Percentiles rank a stretch among this genome's conserved stretches.
phyloP scores from a whole-genome alignment of 2,797 vertebrate genomes.

The Sciurus carolinensis region DNA sequence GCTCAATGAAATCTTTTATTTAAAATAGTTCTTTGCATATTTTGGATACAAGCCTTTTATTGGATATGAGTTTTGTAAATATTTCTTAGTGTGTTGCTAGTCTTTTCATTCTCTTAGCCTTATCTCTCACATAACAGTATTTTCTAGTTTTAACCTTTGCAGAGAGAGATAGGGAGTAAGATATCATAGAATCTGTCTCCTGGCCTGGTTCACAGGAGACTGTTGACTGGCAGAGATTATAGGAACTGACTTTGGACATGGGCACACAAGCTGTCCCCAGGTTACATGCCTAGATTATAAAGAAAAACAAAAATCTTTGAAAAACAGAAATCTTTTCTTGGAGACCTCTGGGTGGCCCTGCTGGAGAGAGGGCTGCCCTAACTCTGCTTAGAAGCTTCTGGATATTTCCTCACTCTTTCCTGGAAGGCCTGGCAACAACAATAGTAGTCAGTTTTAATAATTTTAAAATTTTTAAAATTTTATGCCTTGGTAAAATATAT shows the following conservation, averaged over 20 bases:
- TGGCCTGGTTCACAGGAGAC: too few species aligned
- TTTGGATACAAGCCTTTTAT: slow-evolving; percentile 6
- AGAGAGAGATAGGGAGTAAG: background rate
- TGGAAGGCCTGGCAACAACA: rapidly evolving
- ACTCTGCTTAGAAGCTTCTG: background rate
- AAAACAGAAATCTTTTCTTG: background rate
- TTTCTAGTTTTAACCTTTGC: background rate
- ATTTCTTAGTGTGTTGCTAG: background rate
- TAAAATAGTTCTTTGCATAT: slow-evolving; percentile 42
- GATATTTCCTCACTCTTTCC: background rate
- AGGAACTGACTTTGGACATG: background rate
- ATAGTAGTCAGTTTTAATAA: background rate
- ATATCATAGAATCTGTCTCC: background rate
- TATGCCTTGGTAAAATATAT: too few species aligned
- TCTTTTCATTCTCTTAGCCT: slow-evolving; percentile 21
- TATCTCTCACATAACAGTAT: background rate
- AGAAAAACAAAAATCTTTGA: background rate
- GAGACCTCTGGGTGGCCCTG: background rate
- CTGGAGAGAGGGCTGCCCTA: background rate
- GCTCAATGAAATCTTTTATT: background rate
- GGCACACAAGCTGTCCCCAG: background rate
- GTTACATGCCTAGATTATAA: background rate
- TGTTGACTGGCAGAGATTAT: background rate
- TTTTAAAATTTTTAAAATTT: too few species aligned
- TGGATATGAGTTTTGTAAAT: background rate